These are phyloP conservation scores for Smutsia gigantea DNA, from an alignment of 2,797 vertebrate genomes.

Conservation along the genomic window DNA sequence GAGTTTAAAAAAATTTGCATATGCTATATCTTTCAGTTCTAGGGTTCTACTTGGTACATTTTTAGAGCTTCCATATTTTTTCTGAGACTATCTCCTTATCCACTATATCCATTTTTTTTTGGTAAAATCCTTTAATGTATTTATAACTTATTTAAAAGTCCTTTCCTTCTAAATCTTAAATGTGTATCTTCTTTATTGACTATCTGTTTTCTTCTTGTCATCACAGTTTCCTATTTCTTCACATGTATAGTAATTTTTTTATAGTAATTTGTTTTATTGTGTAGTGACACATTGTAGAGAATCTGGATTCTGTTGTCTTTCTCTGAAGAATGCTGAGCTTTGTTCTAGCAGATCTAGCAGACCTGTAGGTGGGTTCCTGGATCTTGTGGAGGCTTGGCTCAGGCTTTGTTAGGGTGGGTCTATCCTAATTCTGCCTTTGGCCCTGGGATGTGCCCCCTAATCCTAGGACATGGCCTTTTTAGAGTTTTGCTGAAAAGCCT, in stretches of 20 bases:
- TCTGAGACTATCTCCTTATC: background rate
- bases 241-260: background rate
- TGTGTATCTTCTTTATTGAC: background rate
- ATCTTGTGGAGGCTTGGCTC: background rate
- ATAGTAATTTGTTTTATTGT: background rate
- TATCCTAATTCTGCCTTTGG: background rate
- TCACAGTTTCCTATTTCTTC: background rate
- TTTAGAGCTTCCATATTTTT: background rate
- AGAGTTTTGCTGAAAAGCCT: background rate
- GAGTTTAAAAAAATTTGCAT: background rate
- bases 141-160: background rate
- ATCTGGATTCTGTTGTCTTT: background rate
- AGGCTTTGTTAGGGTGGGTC: background rate
- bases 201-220: background rate
- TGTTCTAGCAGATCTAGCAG: background rate
- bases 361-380: background rate
- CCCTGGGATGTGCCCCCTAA: background rate
- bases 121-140: background rate
- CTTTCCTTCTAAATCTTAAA: background rate
- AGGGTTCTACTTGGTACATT: background rate
- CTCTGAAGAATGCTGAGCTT: background rate
- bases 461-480: background rate
- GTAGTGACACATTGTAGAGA: background rate
- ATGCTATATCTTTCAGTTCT: background rate
- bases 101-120: background rate